Conservation (phyloP, 2,797 vertebrate genomes). For the Pelochelys cantorii region DNA sequence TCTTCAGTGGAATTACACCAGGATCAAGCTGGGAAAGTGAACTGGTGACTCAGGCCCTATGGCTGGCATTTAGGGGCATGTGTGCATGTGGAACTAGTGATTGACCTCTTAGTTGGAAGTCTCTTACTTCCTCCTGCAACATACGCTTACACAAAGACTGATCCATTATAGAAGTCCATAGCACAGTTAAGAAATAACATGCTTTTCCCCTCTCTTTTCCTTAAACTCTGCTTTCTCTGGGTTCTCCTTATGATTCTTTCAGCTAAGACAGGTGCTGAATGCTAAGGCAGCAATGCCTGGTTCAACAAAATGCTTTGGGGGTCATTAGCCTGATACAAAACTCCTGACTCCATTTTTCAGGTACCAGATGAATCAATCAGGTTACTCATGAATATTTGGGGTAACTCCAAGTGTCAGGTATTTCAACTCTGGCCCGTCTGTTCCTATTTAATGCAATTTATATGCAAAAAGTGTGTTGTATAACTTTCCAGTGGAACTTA, state of each 20-base stretch:
- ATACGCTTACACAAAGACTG: neutral
- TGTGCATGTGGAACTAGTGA: neutral
- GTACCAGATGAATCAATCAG: conserved; percentile 21
- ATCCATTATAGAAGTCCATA: conserved; percentile 11
- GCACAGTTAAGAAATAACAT: neutral
- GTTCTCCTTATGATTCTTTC: conserved; percentile 33
- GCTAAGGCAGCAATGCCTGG: neutral
- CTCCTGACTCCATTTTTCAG: neutral
- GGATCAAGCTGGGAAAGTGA: neutral
- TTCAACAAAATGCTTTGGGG: neutral
- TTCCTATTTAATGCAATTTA: conserved; percentile 23
- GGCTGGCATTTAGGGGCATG: neutral
- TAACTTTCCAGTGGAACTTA: conserved; percentile 31
- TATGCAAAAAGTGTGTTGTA: conserved; percentile 39
- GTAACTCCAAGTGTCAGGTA: neutral
- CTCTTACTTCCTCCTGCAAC: neutral
- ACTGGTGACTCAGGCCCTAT: neutral
- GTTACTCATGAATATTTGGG: conserved; percentile 7
- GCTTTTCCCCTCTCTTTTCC: neutral
- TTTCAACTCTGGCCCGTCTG: neutral
- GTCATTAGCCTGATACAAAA: neutral
- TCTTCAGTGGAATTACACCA: neutral
- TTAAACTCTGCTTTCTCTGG: neutral
- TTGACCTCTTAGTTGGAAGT: neutral
- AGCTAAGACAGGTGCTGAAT: conserved; percentile 17